Evolutionary conservation across 2,888 invertebrate genomes (phyloP).

Genomic region (Furcula furcula): DNA sequence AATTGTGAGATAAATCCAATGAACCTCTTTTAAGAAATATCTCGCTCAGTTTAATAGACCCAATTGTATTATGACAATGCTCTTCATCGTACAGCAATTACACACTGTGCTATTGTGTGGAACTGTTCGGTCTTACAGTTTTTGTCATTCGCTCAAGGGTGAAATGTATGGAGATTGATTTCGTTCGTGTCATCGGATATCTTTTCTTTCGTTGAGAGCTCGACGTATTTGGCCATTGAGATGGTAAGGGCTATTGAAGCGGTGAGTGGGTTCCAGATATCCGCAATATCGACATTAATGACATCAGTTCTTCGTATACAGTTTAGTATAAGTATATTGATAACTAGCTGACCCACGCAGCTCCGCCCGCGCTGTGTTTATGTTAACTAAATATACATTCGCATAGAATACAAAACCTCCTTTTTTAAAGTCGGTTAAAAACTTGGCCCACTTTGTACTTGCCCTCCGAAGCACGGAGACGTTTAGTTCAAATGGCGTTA

Average conservation of each 20-base stretch:
- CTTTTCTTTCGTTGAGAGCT: conserved; percentile 26
- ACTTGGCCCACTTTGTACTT: too few species aligned
- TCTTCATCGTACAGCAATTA: conserved; percentile 53
- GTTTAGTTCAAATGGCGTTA: too few species aligned
- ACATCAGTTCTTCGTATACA: too few species aligned
- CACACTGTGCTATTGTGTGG: conserved; percentile 49
- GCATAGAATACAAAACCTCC: too few species aligned
- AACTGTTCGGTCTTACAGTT: conserved; percentile 36
- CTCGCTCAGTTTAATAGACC: conserved; percentile 41
- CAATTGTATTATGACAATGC: conserved; percentile 59
- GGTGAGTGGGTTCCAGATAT: too few species aligned
- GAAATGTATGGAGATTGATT: conserved; percentile 56
- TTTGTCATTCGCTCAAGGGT: conserved; percentile 45
- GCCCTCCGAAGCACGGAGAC: too few species aligned
- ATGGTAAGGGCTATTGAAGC: background rate
- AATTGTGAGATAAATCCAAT: conserved; percentile 22
- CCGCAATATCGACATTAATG: too few species aligned
- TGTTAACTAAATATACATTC: too few species aligned
- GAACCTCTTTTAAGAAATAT: conserved; percentile 27
- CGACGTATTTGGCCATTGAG: background rate
- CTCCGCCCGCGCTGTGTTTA: too few species aligned
- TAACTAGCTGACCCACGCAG: too few species aligned
- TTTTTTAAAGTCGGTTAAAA: too few species aligned
- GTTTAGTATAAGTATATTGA: too few species aligned
- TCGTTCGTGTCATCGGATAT: conserved; percentile 39